Evolutionary conservation across 2,888 invertebrate genomes (phyloP).

Genomic region (Muschampia plurimacula): DNA sequence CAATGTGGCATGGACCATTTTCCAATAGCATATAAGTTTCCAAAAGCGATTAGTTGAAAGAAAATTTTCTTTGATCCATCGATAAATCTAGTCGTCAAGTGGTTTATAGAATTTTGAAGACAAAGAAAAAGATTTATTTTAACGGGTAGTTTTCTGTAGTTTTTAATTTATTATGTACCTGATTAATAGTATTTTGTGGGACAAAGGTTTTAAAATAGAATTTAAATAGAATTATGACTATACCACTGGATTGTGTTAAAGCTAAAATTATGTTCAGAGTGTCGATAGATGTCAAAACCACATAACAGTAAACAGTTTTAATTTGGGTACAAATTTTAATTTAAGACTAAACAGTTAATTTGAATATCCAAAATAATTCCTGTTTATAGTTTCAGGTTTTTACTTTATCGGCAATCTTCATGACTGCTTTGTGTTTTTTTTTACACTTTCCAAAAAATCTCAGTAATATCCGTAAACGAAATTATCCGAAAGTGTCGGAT

Average conservation of each 20-base stretch:
- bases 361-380: no score
- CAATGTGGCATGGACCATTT: not conserved
- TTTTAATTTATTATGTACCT: constrained; percentile 17
- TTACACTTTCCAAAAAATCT: no score
- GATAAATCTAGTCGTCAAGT: constrained; percentile 45
- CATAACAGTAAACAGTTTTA: no score
- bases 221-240: constrained; percentile 2
- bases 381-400: no score
- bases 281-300: no score
- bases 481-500: no score
- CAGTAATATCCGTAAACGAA: no score
- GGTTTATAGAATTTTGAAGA: constrained; percentile 3
- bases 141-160: not conserved
- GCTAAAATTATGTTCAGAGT: no score
- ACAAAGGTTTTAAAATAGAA: constrained; percentile 1
- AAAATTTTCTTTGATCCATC: constrained; percentile 50
- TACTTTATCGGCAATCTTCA: no score
- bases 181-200: constrained; percentile 8
- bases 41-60: constrained; percentile 12
- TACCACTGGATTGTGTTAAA: not conserved
- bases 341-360: no score
- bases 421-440: no score
- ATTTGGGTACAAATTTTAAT: no score
- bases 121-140: constrained; percentile 21
- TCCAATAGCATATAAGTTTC: not conserved